phyloP scores from a whole-genome alignment of 2,113 vertebrate species.

The Lophochroa leadbeateri region DNA sequence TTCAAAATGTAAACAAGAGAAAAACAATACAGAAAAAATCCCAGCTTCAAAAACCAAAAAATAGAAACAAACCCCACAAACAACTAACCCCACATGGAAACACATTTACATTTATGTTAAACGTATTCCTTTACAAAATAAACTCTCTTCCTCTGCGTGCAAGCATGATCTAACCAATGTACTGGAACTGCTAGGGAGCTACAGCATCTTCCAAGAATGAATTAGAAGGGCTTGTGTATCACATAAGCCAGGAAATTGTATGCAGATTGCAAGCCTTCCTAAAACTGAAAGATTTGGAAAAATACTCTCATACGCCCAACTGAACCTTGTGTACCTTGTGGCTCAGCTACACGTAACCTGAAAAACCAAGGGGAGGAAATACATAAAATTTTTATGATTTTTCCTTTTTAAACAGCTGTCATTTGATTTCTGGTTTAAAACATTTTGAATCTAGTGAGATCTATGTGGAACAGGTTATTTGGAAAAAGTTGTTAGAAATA shows the following conservation, averaged over 20 bases:
- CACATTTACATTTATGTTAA: background rate
- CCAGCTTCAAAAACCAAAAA: background rate
- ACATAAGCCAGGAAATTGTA: background rate
- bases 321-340: fast-evolving
- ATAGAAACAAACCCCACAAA: fast-evolving
- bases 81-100: fast-evolving
- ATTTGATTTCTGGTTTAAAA: background rate
- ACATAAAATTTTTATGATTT: background rate
- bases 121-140: background rate
- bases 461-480: background rate
- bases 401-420: background rate
- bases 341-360: background rate
- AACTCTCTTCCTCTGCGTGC: background rate
- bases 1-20: background rate
- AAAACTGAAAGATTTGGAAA: background rate
- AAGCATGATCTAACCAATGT: background rate
- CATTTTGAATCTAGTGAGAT: background rate
- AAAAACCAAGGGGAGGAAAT: background rate
- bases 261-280: background rate
- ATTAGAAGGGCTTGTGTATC: background rate
- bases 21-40: background rate
- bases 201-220: background rate
- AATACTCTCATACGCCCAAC: background rate
- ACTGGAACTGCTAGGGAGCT: background rate
- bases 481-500: background rate